Base-by-base conservation (phyloP, 2,113 vertebrate species). In the Seriola quinqueradiata region DNA sequence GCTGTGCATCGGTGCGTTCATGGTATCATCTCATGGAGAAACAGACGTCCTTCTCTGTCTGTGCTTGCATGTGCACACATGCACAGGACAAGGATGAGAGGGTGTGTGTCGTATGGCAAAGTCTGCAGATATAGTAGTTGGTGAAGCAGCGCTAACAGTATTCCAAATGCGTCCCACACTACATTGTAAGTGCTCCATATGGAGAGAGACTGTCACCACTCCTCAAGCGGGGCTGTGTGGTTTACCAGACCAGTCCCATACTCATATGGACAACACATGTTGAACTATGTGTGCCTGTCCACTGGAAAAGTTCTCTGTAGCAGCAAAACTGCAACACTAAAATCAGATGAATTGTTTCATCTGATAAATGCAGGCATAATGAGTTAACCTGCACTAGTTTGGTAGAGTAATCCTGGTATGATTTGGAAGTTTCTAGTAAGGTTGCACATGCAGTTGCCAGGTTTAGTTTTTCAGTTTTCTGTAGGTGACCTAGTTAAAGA, bases 401-500 rank as follows among this genome's bases (percentile, higher is more conserved):
- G 0, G 7, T 36, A 3, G 52, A 10, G 34, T 68, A 23, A 46
- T 67, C 36, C 23, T 19, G 28, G 3, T 1, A 21, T 10, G 4
- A 8, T 75, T 68, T 42, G 3, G 2, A 16, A 50, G 19, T 54
- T 54, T 19, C 32, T 55, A 23, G 17, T 46, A 23, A 40, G 14
- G 79, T 82, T 66, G 34, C 38, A 63, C 7, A 44, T 25, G 25
- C 34, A 82, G 55, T 21, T 64, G 4, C 46, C 75, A 80, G 75
- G 81, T 82, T 88, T 86, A 68, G 73, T 77, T 88, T 88, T 87
- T 89, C 78, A 73, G 65, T 72, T 84, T 82, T 85, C 74, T 87
- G 66, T 86, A 77, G 84, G 77, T 91, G 84, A 92, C 91, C 90
- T 79, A 88, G 66, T 89, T 91, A 75, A 77, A 77, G 63, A 68